These are phyloP conservation scores for Simalia tracyae DNA, from an alignment of 2,797 vertebrate genomes.

Conservation along the genomic window DNA sequence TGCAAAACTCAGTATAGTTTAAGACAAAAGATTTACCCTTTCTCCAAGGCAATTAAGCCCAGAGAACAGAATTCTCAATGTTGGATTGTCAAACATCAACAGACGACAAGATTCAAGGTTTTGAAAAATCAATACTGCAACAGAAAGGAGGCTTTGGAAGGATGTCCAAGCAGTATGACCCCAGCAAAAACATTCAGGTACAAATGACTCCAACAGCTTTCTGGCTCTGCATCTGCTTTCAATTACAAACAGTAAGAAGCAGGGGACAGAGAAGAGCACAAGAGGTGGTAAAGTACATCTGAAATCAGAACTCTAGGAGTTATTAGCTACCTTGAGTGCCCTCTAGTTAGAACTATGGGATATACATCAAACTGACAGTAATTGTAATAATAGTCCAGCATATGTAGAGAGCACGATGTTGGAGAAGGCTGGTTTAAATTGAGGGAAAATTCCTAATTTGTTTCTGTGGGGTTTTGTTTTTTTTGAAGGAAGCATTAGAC, in stretches of 20 bases:
- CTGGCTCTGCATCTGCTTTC: not conserved
- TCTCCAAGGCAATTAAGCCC: not conserved
- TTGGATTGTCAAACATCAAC: not conserved
- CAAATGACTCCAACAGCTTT: slow-evolving; percentile 3
- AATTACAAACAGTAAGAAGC: not conserved
- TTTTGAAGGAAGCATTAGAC: not conserved
- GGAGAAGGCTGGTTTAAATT: not conserved
- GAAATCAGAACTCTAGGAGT: not conserved
- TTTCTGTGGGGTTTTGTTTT: not conserved
- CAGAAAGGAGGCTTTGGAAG: slow-evolving; percentile 6
- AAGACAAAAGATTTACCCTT: slow-evolving; percentile 30
- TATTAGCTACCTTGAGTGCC: not conserved
- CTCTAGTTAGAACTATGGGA: not conserved
- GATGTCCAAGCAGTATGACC: not conserved
- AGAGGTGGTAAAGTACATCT: not conserved
- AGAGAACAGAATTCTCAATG: slow-evolving; percentile 31
- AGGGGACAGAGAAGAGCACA: not conserved
- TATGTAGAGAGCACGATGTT: not conserved
- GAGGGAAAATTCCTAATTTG: not conserved
- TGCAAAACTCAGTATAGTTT: slow-evolving; percentile 18
- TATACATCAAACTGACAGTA: not conserved
- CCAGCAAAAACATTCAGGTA: not conserved
- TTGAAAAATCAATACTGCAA: not conserved
- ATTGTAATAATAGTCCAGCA: not conserved
- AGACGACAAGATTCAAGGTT: not conserved